Base-by-base conservation (phyloP, 92 coral and sea anemone genomes). In the Epizoanthus fatuus region DNA sequence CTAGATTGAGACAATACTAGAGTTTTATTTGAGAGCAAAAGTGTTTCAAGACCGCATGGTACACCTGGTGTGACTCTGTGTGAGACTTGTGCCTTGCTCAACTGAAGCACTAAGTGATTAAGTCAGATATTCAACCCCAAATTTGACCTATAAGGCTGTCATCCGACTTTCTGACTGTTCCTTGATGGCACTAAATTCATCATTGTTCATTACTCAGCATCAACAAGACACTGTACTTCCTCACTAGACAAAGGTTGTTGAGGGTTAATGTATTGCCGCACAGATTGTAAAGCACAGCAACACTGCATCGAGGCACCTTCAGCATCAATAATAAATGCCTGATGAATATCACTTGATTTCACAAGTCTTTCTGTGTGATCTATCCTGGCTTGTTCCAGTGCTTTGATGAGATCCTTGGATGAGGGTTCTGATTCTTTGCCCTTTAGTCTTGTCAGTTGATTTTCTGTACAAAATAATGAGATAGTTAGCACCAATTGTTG, bases 351-450 rank as follows among this genome's bases (percentile, higher is more conserved):
- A 60, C 58, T 42, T 60, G 82, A 77, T 44, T 60, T 77, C 14
- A 77, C 82, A 42, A 77, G 82, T 60, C 82, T 77, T 55, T 77
- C 82, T 40, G 69, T 77, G 42, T 77, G 82, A 60, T 60, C 82
- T 22, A 77, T 77, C 7, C 82, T 77, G 69, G 82, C 82, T 77
- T 59, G 82, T 60, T 77, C 82, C 19, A 77, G 40, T 8, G 82
- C 82, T 60, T 62, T 60, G 49, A 77, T 22, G 14, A 77, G 82
- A 17, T 77, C 82, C 65, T 77, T 77, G 39, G 82, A 77, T 3
- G 82, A 60, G 20, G 70, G 22, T 45, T 77, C 70, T 9, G 82
- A 60, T 2, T 19, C 20, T 77, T 77, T 77, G 2, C 70, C 70
- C 47, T 77, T 77, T 38, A 77, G 69, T 47, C 38, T 59, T 60